Evolutionary conservation across 2,888 invertebrate species (phyloP).

Genomic region (Matsumyia berberina): DNA sequence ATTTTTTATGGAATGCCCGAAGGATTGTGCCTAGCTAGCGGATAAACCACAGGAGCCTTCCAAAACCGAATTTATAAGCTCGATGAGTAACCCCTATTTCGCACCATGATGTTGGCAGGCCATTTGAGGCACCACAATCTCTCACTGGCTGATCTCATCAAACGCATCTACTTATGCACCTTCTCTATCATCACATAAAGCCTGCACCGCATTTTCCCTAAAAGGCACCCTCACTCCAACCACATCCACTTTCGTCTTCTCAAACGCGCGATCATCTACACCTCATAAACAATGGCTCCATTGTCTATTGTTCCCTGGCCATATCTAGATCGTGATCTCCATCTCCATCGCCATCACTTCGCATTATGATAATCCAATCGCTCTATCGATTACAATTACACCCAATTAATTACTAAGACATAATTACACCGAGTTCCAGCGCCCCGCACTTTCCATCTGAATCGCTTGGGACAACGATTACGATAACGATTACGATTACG

Average conservation of each 20-base stretch:
- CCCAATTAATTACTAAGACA: conserved; percentile 55
- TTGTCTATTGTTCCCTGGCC: conserved; percentile 27
- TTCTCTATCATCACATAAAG: conserved; percentile 33
- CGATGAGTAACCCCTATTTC: no score
- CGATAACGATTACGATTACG: conserved; percentile 48
- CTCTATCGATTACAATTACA: conserved; percentile 52
- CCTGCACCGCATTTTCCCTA: conserved; percentile 39
- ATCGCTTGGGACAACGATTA: no score
- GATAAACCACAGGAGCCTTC: no score
- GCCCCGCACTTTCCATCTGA: no score
- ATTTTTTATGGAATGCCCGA: no score
- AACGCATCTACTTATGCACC: conserved; percentile 18
- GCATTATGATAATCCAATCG: conserved; percentile 50
- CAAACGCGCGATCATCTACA: conserved; percentile 33
- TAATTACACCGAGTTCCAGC: conserved; percentile 19
- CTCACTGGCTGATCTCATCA: background rate
- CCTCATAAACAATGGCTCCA: conserved; percentile 26
- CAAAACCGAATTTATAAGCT: no score
- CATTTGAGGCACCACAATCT: background rate
- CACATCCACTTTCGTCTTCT: background rate
- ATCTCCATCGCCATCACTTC: no score
- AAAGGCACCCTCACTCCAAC: conserved; percentile 25
- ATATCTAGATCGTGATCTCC: conserved; percentile 14
- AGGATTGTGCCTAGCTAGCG: no score
- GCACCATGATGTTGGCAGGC: no score